Conservation (phyloP, 1,140 invertebrate species). For the Penaeus chinensis region DNA sequence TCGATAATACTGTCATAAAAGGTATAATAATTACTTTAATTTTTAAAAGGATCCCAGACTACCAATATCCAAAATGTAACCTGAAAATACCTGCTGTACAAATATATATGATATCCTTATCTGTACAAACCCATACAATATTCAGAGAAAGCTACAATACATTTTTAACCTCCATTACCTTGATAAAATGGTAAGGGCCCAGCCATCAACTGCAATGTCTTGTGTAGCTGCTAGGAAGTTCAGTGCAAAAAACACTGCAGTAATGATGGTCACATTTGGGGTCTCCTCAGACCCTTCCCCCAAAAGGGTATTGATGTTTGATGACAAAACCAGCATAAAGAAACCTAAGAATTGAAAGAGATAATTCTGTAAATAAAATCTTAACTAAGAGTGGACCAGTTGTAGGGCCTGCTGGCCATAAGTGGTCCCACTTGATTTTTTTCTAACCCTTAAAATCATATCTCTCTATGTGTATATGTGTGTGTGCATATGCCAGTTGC, state of each 20-base stretch:
- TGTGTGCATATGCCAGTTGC: no score
- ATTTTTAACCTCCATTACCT: conserved; percentile 76
- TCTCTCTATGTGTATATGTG: no score
- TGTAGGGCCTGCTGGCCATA: no score
- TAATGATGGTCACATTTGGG: conserved; percentile 87
- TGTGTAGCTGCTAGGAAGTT: conserved; percentile 98
- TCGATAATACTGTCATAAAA: background rate
- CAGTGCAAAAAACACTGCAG: conserved; percentile 87
- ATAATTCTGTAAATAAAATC: no score
- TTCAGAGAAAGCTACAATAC: background rate
- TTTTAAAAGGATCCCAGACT: background rate
- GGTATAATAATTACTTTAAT: background rate
- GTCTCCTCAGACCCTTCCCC: conserved; percentile 69
- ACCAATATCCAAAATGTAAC: no score
- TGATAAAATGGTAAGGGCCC: conserved; percentile 96
- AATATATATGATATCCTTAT: no score
- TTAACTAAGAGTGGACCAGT: no score
- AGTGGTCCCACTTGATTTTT: no score
- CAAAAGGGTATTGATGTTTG: conserved; percentile 80
- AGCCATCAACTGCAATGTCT: conserved; percentile 99
- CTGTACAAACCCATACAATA: no score
- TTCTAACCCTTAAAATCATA: no score
- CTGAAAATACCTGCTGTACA: no score
- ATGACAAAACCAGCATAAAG: conserved; percentile 87
- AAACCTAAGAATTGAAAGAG: conserved; percentile 68